Conservation (phyloP, 2,113 vertebrate species). For the Uropsilus gracilis region DNA sequence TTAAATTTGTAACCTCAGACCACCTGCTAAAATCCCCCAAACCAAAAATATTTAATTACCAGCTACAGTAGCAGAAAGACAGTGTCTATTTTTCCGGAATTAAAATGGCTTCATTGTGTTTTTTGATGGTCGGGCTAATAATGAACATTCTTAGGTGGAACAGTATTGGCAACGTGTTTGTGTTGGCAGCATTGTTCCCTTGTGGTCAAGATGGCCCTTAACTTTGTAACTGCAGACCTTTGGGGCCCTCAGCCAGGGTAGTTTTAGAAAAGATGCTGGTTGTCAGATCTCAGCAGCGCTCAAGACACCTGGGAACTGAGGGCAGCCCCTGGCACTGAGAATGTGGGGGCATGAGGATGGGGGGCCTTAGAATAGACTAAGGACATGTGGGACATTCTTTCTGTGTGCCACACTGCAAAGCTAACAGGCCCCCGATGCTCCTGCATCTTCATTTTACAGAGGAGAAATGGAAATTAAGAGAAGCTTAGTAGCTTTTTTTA, state of each 20-base stretch:
- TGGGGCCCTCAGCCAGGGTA: neutral
- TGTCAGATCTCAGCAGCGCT: neutral
- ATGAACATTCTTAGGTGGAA: neutral
- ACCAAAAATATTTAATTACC: neutral
- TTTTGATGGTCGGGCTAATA: neutral
- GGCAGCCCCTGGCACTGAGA: neutral
- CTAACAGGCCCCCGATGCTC: neutral
- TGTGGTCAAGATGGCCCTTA: neutral
- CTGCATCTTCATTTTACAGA: neutral
- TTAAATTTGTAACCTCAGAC: neutral
- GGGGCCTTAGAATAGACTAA: neutral
- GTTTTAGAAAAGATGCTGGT: neutral
- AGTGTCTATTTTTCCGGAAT: neutral
- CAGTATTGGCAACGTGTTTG: neutral
- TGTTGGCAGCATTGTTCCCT: no score
- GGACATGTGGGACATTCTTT: neutral
- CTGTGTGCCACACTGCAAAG: neutral
- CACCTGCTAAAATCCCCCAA: neutral
- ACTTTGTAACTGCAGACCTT: neutral
- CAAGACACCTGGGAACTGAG: neutral
- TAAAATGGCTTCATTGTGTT: slow-evolving; percentile 21
- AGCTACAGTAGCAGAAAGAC: neutral
- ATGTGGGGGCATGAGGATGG: no score
- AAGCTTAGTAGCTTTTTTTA: neutral
- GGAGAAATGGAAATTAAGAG: neutral